These are phyloP conservation scores for Danio albolineatus DNA, from an alignment of 2,797 vertebrate genomes.

Conservation along the genomic window DNA sequence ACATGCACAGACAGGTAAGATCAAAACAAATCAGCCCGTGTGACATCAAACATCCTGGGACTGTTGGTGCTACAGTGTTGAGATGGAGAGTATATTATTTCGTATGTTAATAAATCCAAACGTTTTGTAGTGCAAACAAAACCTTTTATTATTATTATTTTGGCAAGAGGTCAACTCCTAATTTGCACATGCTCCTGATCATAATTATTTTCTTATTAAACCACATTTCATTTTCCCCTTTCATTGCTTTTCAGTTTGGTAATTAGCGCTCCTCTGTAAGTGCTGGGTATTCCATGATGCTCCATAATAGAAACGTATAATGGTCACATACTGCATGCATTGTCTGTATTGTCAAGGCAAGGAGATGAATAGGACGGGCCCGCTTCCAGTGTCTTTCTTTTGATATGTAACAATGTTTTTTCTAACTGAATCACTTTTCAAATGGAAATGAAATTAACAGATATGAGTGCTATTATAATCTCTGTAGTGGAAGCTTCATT, in stretches of 20 bases:
- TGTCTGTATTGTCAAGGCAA: slow-evolving; percentile 29
- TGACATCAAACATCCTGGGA: slow-evolving; percentile 37
- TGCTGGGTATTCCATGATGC: background rate
- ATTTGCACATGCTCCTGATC: slow-evolving; percentile 5
- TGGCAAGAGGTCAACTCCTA: background rate
- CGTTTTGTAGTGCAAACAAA: slow-evolving; percentile 12
- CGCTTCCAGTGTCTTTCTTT: slow-evolving; percentile 33
- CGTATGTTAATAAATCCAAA: slow-evolving; percentile 19
- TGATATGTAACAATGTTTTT: slow-evolving; percentile 51
- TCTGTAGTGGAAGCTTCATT: slow-evolving; percentile 49
- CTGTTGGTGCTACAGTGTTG: background rate
- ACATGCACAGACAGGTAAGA: slow-evolving; percentile 31
- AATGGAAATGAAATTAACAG: slow-evolving; percentile 61
- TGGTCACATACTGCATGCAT: slow-evolving; percentile 16
- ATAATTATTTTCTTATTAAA: slow-evolving; percentile 29
- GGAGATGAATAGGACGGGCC: slow-evolving; percentile 28
- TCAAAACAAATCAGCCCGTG: slow-evolving; percentile 40
- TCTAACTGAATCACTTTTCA: slow-evolving; percentile 59
- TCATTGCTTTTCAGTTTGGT: slow-evolving; percentile 18
- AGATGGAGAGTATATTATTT: slow-evolving; percentile 19
- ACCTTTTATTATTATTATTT: background rate
- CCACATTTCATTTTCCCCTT: slow-evolving; percentile 4
- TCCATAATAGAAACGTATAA: slow-evolving; percentile 27
- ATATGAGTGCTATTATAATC: slow-evolving; percentile 59
- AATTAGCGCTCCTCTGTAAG: slow-evolving; percentile 19